A percentile compares a stretch with the other conserved stretches of the same genome.
These are phyloP conservation scores for Nemotelus nigrinus DNA, from an alignment of 2,888 invertebrate genomes.

Conservation along the genomic window DNA sequence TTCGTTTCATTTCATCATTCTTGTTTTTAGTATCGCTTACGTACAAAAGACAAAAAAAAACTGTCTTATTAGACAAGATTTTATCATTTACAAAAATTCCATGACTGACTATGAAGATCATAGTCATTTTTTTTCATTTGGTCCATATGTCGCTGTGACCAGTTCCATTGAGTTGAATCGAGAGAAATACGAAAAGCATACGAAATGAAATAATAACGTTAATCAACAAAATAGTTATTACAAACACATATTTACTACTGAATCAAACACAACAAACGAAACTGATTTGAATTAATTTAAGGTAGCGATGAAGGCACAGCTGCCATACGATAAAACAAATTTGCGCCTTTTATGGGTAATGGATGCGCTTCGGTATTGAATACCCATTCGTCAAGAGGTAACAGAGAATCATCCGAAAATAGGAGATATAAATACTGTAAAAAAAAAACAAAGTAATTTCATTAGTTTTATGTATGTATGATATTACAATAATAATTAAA, in stretches of 20 bases:
- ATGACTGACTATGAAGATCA: too few relatives aligned
- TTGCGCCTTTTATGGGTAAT: conserved; percentile 84
- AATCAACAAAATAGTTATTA: not conserved
- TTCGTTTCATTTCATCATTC: conserved; percentile 5
- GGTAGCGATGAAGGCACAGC: conserved; percentile 55
- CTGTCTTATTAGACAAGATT: not conserved
- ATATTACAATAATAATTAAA: too few relatives aligned
- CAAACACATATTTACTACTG: not conserved
- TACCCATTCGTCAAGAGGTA: conserved; percentile 96
- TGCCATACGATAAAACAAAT: conserved; percentile 77
- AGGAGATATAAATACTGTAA: conserved; percentile 94
- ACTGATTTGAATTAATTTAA: conserved; percentile 16
- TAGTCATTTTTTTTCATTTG: too few relatives aligned
- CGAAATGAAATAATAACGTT: not conserved
- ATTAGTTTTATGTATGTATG: not conserved
- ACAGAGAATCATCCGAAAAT: conserved; percentile 91
- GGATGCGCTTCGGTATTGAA: conserved; percentile 99
- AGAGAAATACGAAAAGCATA: too few relatives aligned
- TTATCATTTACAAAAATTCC: too few relatives aligned
- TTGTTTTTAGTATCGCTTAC: conserved; percentile 9
- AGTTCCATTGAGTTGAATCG: too few relatives aligned
- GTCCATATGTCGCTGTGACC: too few relatives aligned
- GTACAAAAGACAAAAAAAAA: conserved; percentile 27
- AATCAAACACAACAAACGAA: conserved; percentile 41
- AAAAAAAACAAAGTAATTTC: conserved; percentile 50